Evolutionary conservation across 2,113 vertebrate genomes (phyloP).

Genomic region (Canis aureus): DNA sequence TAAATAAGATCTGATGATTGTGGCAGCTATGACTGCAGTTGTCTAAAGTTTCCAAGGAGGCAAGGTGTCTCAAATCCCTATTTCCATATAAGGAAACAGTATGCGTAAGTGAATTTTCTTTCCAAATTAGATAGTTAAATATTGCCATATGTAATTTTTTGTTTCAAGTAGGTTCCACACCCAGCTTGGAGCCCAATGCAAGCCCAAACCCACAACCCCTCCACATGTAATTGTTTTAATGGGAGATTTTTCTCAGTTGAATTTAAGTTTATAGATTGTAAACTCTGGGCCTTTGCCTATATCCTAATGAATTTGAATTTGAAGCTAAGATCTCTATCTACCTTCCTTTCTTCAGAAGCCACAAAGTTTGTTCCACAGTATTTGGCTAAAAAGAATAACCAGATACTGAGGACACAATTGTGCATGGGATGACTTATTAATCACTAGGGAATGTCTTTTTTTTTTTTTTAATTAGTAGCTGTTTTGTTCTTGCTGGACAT

Average conservation of each 20-base stretch:
- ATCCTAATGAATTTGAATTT: background rate
- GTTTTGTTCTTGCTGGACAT: background rate
- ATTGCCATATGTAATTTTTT: background rate
- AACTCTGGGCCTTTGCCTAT: background rate
- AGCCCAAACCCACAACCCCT: background rate
- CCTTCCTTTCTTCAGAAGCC: background rate
- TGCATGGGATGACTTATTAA: background rate
- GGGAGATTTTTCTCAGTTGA: background rate
- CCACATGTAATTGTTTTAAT: constrained; percentile 2
- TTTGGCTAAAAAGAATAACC: background rate
- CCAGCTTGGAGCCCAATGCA: background rate
- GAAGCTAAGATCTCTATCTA: background rate
- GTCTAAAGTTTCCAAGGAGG: background rate
- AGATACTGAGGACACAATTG: background rate
- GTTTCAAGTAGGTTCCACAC: background rate
- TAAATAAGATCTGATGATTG: background rate
- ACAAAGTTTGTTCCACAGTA: background rate
- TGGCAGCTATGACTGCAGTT: background rate
- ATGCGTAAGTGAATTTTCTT: background rate
- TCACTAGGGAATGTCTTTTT: background rate
- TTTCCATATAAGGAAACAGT: background rate
- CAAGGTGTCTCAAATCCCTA: background rate
- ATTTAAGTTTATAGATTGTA: background rate
- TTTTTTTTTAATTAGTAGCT: background rate
- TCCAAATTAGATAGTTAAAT: background rate